Evolutionary conservation across 1,140 invertebrate species (phyloP), one percentile per base, ranked within the genome.

Genomic region (Zaprionus nigranus): DNA sequence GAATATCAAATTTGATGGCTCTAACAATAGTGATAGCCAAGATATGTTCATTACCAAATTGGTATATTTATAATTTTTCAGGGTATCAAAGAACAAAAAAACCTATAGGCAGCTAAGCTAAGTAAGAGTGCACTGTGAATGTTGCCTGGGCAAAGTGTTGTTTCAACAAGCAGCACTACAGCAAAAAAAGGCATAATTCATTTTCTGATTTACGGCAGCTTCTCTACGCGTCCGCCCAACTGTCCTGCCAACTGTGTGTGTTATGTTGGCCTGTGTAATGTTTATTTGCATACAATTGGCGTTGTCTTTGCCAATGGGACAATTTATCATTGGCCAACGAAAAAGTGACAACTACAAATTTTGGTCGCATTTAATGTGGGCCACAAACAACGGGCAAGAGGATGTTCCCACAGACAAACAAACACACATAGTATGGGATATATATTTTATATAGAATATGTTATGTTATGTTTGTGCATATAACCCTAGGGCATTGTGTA

Each of bases 321-420:
- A 78, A 88, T 88, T 79, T 90, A 85, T 88, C 79, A 90, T 81
- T 70, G 70, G 53, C 38, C 68, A 79, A 60, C 54, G 58, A 46
- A 80, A 75, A 78, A 85, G 54, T 82, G 81, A 85, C 85, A 88
- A 63, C 75, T 68, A 85, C 85, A 88, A 90, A 88, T 87, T 88
- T 71, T 66, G 58, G 58, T 28, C 36, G 79, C 58, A 75, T 69
- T 82, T 79, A 75, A 83, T 88, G 74, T 58, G 73, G 61, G 57
- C 59, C 51, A 71, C 63, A 81, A 73, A 73, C 40, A 54, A 65
- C 24, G 15, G 36, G 46, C 36, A 54, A 68, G 77, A 79, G 28
- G 58, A 61, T 54, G 17, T 17, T 36, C 5, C 20, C 30, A 53
- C 61, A 64, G 40, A 65, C 28, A 62, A 30, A n/a, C 49, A 34